Conservation (phyloP, 92 coral and sea anemone species). For the Palythoa heliodiscus region DNA sequence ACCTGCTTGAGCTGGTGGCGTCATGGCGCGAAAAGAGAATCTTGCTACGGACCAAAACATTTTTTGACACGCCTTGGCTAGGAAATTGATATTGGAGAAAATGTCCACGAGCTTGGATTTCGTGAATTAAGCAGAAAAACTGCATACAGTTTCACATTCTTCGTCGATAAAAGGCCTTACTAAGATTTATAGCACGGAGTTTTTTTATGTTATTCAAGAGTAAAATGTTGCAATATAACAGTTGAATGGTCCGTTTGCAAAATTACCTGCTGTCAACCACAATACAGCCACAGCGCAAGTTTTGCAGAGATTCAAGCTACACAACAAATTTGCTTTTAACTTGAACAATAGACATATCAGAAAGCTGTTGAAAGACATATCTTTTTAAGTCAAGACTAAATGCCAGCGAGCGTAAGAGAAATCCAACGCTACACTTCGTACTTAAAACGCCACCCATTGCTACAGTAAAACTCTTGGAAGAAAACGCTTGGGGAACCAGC, state of each 20-base stretch:
- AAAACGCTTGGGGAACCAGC: background rate
- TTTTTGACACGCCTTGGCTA: constrained; percentile 35
- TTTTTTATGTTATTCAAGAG: background rate
- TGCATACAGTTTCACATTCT: background rate
- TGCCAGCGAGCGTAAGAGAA: background rate
- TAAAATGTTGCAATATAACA: background rate
- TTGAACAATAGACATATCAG: background rate
- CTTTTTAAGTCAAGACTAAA: background rate
- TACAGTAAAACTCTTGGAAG: background rate
- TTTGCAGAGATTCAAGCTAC: background rate
- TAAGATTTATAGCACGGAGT: background rate
- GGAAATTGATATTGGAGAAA: constrained; percentile 8
- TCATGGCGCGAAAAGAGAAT: constrained; percentile 42
- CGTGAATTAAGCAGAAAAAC: background rate
- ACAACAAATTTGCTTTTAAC: background rate
- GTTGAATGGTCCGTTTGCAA: constrained; percentile 27
- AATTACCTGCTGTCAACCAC: background rate
- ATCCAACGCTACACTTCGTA: background rate
- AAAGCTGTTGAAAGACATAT: background rate
- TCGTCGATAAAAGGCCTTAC: background rate
- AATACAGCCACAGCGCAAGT: background rate
- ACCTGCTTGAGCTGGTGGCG: constrained; percentile 40
- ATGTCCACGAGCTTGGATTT: constrained; percentile 1
- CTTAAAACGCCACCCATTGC: background rate
- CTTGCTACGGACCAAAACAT: constrained; percentile 35